Base-by-base conservation (phyloP, 2,113 vertebrate genomes). In the Upupa epops region DNA sequence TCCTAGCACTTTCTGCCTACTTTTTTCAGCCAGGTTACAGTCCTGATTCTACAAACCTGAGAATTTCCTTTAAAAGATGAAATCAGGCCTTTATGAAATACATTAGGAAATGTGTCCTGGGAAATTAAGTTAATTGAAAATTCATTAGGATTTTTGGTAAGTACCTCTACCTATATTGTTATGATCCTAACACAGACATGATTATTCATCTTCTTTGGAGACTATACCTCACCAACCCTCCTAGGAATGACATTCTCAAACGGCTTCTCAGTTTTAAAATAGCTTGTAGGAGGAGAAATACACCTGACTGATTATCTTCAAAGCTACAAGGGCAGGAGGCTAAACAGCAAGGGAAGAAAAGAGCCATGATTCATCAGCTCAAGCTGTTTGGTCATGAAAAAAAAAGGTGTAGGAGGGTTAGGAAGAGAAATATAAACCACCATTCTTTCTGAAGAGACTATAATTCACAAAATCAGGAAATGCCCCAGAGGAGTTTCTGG, bases 261-360 rank as follows among this genome's bases (percentile, higher is more conserved):
- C 71, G 85, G 83, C 34, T 94, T 89, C 31, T 80, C 24, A 72
- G 51, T 86, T 92, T 90, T 77, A 81, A 91, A 88, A 90, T 77
- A 91, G 21, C 10, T 81, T 91, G 89, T 81, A 71, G 64, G 52
- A 79, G 42, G 58, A 90, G 52, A 94, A 94, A 88, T 60, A 63
- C 37, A 65, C 18, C 42, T 46, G 52, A 59, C 55, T 66, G 19
- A 60, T 92, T 83, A 54, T 91, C 61, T 83, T 83, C 88, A 91
- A 95, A 92, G 76, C n/a, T 95, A 34, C 88, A 90, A 83, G 49
- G 56, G 52, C 65, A 83, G 80, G 16, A 81, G 58, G 60, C 85
- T 86, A 88, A 83, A 86, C 48, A 86, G 31, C 65, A 56, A 75
- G 34, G 52, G 75, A 72, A 71, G 52, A 66, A 82, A 76, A 88